Evolutionary conservation across 1,140 invertebrate genomes (phyloP).

Genomic region (Bacillus rossius): DNA sequence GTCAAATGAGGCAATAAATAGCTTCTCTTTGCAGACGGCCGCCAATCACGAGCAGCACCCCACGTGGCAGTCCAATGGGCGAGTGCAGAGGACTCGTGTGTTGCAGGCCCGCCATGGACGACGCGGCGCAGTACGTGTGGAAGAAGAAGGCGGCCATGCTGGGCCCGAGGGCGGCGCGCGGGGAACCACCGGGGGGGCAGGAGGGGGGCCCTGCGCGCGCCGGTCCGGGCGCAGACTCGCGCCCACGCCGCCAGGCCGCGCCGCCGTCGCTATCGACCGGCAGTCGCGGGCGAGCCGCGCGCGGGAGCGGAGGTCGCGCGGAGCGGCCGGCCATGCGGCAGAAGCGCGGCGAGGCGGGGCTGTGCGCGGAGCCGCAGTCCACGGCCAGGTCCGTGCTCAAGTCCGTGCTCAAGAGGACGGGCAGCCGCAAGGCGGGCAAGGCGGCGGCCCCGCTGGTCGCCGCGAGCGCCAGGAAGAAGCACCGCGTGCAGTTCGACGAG

Average conservation of each 20-base stretch:
- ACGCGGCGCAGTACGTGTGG: no score
- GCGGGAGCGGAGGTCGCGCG: not conserved
- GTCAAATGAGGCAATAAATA: no score
- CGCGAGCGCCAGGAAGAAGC: constrained; percentile 44
- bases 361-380: constrained; percentile 33
- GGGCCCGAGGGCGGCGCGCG: not conserved
- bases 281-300: constrained; percentile 8
- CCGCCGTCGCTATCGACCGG: not conserved
- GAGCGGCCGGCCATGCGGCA: constrained; percentile 33
- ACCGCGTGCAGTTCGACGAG: constrained; percentile 80
- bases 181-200: not conserved
- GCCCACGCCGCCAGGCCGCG: not conserved
- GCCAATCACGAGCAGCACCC: no score
- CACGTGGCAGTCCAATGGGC: no score
- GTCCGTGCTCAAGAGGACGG: constrained; percentile 48
- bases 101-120: no score
- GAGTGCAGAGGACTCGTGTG: no score
- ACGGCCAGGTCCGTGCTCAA: constrained; percentile 43
- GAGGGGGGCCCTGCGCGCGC: not conserved
- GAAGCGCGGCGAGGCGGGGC: constrained; percentile 42
- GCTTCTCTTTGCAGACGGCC: no score
- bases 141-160: no score
- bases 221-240: not conserved
- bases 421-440: constrained; percentile 36
- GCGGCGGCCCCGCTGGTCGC: not conserved